A percentile compares a stretch with the other conserved stretches of the same genome.
These are phyloP conservation scores for Dasysyrphus albostriatus DNA, from an alignment of 2,888 invertebrate species.

Conservation along the genomic window DNA sequence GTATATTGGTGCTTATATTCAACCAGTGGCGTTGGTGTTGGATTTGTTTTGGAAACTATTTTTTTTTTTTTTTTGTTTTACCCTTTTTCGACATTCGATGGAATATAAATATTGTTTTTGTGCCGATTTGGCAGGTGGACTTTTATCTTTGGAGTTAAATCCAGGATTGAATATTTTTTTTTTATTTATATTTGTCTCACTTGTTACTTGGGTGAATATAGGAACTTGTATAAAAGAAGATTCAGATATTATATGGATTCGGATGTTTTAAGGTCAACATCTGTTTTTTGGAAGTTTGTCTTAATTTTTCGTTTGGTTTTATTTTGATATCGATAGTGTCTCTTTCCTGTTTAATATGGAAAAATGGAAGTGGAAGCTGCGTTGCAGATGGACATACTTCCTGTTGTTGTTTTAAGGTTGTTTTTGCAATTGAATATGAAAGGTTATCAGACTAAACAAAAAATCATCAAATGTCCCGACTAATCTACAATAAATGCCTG, in stretches of 20 bases:
- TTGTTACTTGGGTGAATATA: conserved; percentile 28
- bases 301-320: not conserved
- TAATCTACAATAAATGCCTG: no score
- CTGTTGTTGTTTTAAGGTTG: conserved; percentile 41
- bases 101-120: conserved; percentile 68
- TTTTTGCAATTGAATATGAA: not conserved
- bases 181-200: not conserved
- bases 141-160: conserved; percentile 57
- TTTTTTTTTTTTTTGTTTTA: no score
- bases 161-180: conserved; percentile 51
- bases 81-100: conserved; percentile 48
- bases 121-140: conserved; percentile 71
- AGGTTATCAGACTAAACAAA: no score
- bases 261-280: conserved; percentile 68
- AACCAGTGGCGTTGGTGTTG: conserved; percentile 61
- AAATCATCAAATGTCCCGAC: no score
- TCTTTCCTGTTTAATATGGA: conserved; percentile 25
- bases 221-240: conserved; percentile 11
- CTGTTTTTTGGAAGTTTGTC: conserved; percentile 38
- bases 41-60: conserved; percentile 44
- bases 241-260: conserved; percentile 69
- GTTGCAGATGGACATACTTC: conserved; percentile 69
- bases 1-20: conserved; percentile 22
- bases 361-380: conserved; percentile 48
- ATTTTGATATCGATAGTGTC: conserved; percentile 52